These are phyloP conservation scores for Cichladusa arquata DNA, from an alignment of 2,113 vertebrate species.

Conservation along the genomic window DNA sequence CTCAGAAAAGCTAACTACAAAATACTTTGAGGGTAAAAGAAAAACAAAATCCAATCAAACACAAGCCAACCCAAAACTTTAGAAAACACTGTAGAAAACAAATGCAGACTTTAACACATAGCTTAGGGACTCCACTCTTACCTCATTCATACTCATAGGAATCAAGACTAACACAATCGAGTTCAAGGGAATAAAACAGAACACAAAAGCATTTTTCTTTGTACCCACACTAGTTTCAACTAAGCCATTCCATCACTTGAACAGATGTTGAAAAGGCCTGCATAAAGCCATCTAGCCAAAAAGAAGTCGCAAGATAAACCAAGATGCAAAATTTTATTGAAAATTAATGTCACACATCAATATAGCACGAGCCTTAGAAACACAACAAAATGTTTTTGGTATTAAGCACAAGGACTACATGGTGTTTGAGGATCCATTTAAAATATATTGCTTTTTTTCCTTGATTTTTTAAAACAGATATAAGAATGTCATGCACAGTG, in stretches of 20 bases:
- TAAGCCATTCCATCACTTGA: not conserved
- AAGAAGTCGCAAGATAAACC: slow-evolving; percentile 66
- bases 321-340: slow-evolving; percentile 84
- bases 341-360: slow-evolving; percentile 75
- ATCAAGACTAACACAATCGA: not conserved
- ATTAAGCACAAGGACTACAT: slow-evolving; percentile 47
- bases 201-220: not conserved
- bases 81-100: not conserved
- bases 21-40: not conserved
- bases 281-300: slow-evolving; percentile 53
- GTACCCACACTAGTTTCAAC: not conserved
- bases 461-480: not conserved
- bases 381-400: slow-evolving; percentile 46
- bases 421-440: slow-evolving; percentile 3
- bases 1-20: not conserved
- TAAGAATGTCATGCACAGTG: slow-evolving; percentile 42
- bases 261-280: not conserved
- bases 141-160: not conserved
- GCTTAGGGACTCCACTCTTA: not conserved
- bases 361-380: slow-evolving; percentile 68
- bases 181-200: not conserved
- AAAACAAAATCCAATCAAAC: not conserved
- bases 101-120: not conserved
- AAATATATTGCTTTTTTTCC: not conserved
- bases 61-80: not conserved